A percentile compares a stretch with the other conserved stretches of the same genome.
These are phyloP conservation scores for Drosophila buzzatii DNA, from an alignment of 2,888 invertebrate species.

Conservation along the genomic window DNA sequence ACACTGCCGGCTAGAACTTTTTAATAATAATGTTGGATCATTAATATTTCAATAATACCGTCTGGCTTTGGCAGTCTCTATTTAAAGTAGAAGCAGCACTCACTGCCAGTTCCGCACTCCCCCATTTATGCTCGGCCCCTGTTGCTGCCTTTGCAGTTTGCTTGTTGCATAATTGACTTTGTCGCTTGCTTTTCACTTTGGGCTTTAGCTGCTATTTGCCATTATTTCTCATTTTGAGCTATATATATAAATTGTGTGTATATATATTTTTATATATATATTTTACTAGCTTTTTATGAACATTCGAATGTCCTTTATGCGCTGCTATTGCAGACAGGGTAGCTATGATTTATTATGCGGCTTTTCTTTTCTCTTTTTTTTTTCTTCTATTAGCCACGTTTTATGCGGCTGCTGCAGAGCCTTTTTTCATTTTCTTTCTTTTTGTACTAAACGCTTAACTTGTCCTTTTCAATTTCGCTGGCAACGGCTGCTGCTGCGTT, in stretches of 20 bases:
- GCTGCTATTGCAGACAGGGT: conserved; percentile 46
- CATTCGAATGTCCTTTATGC: conserved; percentile 66
- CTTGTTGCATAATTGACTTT: conserved; percentile 81
- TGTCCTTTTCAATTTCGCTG: conserved; percentile 74
- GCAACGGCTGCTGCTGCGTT: conserved; percentile 41
- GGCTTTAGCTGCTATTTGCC: conserved; percentile 45
- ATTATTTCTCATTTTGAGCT: conserved; percentile 59
- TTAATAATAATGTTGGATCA: conserved; percentile 69
- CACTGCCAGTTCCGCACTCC: not conserved
- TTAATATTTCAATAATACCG: conserved; percentile 75
- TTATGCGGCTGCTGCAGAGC: conserved; percentile 52
- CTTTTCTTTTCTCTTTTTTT: conserved; percentile 48
- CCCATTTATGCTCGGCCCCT: not conserved
- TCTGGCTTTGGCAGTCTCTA: conserved; percentile 58
- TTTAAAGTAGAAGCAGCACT: conserved; percentile 40
- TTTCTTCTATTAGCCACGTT: conserved; percentile 71
- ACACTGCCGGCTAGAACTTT: conserved; percentile 33
- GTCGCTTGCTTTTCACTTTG: conserved; percentile 59
- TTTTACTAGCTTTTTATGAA: conserved; percentile 72
- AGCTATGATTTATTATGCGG: conserved; percentile 78
- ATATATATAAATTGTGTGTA: conserved; percentile 14
- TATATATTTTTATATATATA: conserved; percentile 22
- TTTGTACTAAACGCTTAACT: conserved; percentile 65
- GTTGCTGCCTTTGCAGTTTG: conserved; percentile 22
- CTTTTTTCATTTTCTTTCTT: conserved; percentile 1